Base-by-base conservation (phyloP, 2,797 vertebrate species). In the Sphenodon punctatus region DNA sequence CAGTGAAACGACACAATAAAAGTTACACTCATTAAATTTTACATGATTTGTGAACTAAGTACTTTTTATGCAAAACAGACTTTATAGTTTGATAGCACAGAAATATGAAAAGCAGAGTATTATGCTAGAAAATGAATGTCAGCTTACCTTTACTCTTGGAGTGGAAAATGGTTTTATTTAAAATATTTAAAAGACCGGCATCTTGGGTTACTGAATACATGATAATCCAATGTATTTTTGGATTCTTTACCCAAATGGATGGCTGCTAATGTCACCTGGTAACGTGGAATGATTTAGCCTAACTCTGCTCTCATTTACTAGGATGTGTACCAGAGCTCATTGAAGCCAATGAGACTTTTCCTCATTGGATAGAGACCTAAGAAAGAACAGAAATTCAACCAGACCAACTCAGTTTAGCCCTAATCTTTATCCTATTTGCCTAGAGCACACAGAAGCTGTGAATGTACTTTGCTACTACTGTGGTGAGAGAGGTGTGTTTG, bases 371-470 rank as follows among this genome's bases (percentile, higher is more conserved):
- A 90, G 91, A 85, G 82, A 87, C 90, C 82, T 87, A 92, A 92
- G 92, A 87, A 90, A 93, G 92, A 93, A 91, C 84, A 93, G 86
- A 92, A 86, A 91, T 91, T 92, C 90, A 88, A 89, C 89, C 79
- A 75, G 86, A 89, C 84, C 89, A 93, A 93, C 92, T 91, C 86
- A 83, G 82, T 93, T 92, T 91, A 92, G 86, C 90, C 74, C 88
- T 90, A 72, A 67, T 83, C 88, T 86, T 90, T 76, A n/a, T n/a
- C n/a, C n/a, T n/a, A n/a, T n/a, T n/a, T 88, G 91, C 89, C 79
- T 81, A 88, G 63, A 86, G 84, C 84, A 84, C 89, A 90, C 70
- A 87, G 78, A 56, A 92, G 68, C 80, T 70, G 85, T 86, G 86
- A 90, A 90, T 90, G 79, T 84, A 73, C 70, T 81, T 75, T 2